Evolutionary conservation across 53 echinoderm and acorn worm genomes (phyloP), one percentile per base, ranked within the genome.

Genomic region (Echinarachnius parma): DNA sequence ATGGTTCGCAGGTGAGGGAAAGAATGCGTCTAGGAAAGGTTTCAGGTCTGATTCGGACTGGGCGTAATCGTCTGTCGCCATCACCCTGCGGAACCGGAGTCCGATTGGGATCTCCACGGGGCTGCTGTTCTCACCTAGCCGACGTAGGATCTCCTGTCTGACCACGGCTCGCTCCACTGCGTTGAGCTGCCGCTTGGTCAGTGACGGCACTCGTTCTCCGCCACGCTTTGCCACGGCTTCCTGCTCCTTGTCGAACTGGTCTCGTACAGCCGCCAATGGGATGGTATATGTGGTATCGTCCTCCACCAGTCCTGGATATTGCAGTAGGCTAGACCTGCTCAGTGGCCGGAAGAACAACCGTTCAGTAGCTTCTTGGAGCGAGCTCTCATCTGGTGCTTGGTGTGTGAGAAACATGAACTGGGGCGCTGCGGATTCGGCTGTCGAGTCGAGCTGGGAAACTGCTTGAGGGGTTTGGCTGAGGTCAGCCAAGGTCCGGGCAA

Each of bases 141-240:
- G 9, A 4, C 70, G 70, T 8, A 69, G 26, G 53, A 69, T 69
- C 35, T 69, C 70, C 15, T 69, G 70, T 10, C 70, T 52, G 15
- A 69, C 53, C 21, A 69, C 70, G 30, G 70, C 70, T 34, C 70
- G 15, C 15, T 69, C 70, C 2, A 69, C 8, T 13, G 70, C 70
- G 53, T 37, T 69, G 13, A 69, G 53, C 15, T 69, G 31, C 24
- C 70, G 70, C 24, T 69, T 69, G 24, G 53, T 69, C 70, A 69
- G 53, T n/a, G n/a, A n/a, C 31, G 70, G 70, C 15, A 35, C 33
- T 11, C 18, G 31, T 8, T 22, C 28, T 5, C 25, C 19, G 52
- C 20, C 20, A 4, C 52, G 13, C 20, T 50, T 50, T 13, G 52
- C 9, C 52, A n/a, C 4, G 10, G 13, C 10, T 19, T 10, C 19